phyloP scores from a whole-genome alignment of 2,797 vertebrate genomes.

The Leptoclinus maculatus region DNA sequence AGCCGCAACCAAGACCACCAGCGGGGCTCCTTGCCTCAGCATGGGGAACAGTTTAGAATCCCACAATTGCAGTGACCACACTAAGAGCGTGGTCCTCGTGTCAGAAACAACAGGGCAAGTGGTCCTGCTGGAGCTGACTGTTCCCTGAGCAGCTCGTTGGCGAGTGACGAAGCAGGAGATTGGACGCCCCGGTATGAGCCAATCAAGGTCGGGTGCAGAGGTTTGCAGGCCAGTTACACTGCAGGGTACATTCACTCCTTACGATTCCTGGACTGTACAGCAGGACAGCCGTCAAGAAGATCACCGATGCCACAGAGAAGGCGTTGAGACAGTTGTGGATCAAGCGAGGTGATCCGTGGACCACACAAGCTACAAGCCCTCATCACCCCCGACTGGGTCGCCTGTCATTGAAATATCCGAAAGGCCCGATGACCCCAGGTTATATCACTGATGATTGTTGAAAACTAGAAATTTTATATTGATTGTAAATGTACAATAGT shows the following conservation, averaged over 20 bases:
- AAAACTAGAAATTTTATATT: too few species aligned
- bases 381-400: too few species aligned
- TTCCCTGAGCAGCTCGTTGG: neutral
- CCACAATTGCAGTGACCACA: neutral
- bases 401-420: too few species aligned
- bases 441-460: neutral
- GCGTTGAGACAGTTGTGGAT: too few species aligned
- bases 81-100: neutral
- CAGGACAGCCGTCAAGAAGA: too few species aligned
- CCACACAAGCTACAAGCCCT: too few species aligned
- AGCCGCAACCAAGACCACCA: neutral
- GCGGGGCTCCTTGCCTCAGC: neutral
- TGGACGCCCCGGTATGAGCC: neutral
- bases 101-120: too few species aligned
- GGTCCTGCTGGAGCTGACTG: neutral
- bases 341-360: too few species aligned
- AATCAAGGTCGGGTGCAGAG: neutral
- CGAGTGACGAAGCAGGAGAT: neutral
- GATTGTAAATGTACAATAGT: too few species aligned
- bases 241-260: neutral
- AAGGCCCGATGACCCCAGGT: neutral
- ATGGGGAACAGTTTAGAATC: neutral
- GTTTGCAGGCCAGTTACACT: neutral
- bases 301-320: too few species aligned
- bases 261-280: neutral